phyloP scores from a whole-genome alignment of 2,113 vertebrate species.

The Coptodon rendalli region DNA sequence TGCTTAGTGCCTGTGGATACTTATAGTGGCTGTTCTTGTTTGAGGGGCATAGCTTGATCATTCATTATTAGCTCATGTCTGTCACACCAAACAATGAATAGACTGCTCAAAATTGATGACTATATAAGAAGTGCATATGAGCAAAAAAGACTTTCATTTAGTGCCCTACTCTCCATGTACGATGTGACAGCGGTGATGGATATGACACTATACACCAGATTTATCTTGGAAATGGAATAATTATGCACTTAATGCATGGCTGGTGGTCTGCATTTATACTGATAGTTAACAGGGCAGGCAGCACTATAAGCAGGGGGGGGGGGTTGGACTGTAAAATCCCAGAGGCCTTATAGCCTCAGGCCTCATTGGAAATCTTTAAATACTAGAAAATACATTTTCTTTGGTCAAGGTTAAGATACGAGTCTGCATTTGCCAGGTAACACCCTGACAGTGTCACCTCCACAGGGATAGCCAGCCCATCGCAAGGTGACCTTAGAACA shows the following conservation, averaged over 20 bases:
- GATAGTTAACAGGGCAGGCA: constrained; percentile 65
- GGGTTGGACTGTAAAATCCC: constrained; percentile 41
- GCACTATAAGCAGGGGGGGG: constrained; percentile 39
- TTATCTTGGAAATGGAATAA: constrained; percentile 92
- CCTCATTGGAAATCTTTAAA: constrained; percentile 66
- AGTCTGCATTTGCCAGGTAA: constrained; percentile 60
- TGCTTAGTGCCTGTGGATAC: constrained; percentile 10
- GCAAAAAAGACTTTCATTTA: constrained; percentile 85
- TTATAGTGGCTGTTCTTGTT: constrained; percentile 40
- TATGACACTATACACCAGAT: constrained; percentile 82
- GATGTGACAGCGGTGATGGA: constrained; percentile 86
- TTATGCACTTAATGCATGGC: constrained; percentile 82
- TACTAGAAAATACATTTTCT: constrained; percentile 65
- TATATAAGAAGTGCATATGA: constrained; percentile 84
- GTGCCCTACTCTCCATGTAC: constrained; percentile 77
- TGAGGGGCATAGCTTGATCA: constrained; percentile 76
- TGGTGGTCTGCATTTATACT: constrained; percentile 83
- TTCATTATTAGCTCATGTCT: constrained; percentile 80
- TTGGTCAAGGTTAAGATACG: constrained; percentile 69
- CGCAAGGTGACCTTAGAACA: constrained; percentile 71
- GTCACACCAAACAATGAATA: constrained; percentile 84
- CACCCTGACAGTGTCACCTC: constrained; percentile 50
- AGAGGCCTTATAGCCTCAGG: constrained; percentile 20
- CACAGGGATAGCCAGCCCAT: constrained; percentile 27
- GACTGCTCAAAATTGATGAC: constrained; percentile 82